phyloP scores from a whole-genome alignment of 2,797 vertebrate genomes.

The Pantherophis vulpinus region DNA sequence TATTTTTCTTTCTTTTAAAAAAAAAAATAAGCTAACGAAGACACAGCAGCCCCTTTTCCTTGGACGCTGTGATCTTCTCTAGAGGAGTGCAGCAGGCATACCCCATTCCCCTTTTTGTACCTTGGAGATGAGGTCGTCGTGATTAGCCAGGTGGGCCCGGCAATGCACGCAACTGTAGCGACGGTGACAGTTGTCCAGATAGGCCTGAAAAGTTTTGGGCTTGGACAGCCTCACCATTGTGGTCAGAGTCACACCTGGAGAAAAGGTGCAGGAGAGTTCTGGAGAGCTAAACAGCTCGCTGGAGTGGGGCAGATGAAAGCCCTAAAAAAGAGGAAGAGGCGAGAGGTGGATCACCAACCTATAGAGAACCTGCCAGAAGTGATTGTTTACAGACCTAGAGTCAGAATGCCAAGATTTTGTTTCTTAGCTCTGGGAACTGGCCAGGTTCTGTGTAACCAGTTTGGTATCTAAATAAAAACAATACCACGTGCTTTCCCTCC shows the following conservation, averaged over 20 bases:
- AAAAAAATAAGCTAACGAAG: not conserved
- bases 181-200: slow-evolving; percentile 89
- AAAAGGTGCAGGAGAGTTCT: not conserved
- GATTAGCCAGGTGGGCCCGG: slow-evolving; percentile 89
- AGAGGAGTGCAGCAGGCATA: not conserved
- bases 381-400: not conserved
- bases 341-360: not conserved
- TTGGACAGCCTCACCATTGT: slow-evolving; percentile 90
- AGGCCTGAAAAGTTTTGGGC: slow-evolving; percentile 92
- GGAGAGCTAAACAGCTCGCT: not conserved
- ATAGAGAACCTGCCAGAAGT: not conserved
- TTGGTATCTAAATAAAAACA: slow-evolving; percentile 30
- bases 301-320: not conserved
- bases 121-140: slow-evolving; percentile 93
- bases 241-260: slow-evolving; percentile 19
- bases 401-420: not conserved
- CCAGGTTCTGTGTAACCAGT: slow-evolving; percentile 11
- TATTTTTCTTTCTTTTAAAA: not conserved
- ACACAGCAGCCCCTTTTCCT: not conserved
- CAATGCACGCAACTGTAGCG: slow-evolving; percentile 92
- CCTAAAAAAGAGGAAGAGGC: not conserved
- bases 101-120: slow-evolving; percentile 57
- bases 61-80: too few species aligned
- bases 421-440: not conserved
- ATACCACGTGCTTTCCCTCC: not conserved